Conservation (phyloP, 2,113 vertebrate species). For the Riparia riparia region DNA sequence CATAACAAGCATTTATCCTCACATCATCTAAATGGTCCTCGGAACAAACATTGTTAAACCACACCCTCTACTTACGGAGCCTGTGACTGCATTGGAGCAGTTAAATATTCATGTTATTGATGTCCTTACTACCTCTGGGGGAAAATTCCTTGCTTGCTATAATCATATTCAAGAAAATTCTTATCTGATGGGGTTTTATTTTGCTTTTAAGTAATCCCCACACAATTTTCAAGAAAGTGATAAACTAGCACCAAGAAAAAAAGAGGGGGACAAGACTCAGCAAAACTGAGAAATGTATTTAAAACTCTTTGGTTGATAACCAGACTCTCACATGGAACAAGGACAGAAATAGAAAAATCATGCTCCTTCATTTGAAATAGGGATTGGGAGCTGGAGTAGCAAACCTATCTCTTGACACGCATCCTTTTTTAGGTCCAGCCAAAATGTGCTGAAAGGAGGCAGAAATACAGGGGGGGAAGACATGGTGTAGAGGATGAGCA, state of each 20-base stretch:
- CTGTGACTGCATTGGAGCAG: background rate
- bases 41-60: background rate
- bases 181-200: background rate
- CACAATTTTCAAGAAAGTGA: background rate
- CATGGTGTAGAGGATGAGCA: background rate
- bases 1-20: background rate
- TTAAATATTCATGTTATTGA: background rate
- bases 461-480: rapidly evolving
- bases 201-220: background rate
- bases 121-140: background rate
- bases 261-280: background rate
- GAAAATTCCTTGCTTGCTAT: background rate
- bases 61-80: background rate
- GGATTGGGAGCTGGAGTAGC: background rate
- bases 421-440: background rate
- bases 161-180: background rate
- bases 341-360: background rate
- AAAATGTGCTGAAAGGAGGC: background rate
- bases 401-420: background rate
- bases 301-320: background rate
- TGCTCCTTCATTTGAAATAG: background rate
- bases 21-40: background rate
- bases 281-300: background rate
- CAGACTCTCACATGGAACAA: background rate
- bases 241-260: background rate